Conservation (phyloP, 2,888 invertebrate genomes). For the Pollenia labialis region DNA sequence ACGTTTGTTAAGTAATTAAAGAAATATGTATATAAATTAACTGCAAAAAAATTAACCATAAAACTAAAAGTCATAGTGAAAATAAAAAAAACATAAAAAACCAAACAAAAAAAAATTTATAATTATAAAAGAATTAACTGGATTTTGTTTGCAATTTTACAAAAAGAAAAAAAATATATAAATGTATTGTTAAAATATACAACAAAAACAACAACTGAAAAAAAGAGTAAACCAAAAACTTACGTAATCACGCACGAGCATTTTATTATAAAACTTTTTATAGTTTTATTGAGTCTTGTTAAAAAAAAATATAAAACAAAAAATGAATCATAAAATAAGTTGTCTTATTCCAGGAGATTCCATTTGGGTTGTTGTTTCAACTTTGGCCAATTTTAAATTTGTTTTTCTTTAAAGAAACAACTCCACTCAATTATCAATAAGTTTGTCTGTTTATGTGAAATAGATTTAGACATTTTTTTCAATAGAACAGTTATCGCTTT, state of each 20-base stretch:
- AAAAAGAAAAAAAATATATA: neutral
- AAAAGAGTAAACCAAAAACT: neutral
- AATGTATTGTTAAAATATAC: conserved; percentile 13
- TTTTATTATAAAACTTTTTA: neutral
- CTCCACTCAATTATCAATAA: too few relatives aligned
- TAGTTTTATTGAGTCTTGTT: conserved; percentile 31
- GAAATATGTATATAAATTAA: conserved; percentile 50
- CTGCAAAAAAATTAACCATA: conserved; percentile 15
- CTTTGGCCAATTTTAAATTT: too few relatives aligned
- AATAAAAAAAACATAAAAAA: neutral
- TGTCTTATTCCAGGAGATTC: conserved; percentile 3
- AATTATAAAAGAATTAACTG: conserved; percentile 59
- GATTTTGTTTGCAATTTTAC: conserved; percentile 43
- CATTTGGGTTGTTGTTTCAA: neutral
- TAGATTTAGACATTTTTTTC: too few relatives aligned
- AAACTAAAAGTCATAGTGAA: conserved; percentile 21
- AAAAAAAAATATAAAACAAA: neutral
- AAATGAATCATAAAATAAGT: conserved; percentile 48
- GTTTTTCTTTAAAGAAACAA: too few relatives aligned
- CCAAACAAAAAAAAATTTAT: neutral
- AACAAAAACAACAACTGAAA: conserved; percentile 1
- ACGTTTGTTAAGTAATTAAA: conserved; percentile 59
- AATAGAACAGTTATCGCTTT: too few relatives aligned
- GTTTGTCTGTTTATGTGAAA: too few relatives aligned
- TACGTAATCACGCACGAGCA: conserved; percentile 53